These are phyloP conservation scores for Nemapogon koenigi DNA, from an alignment of 2,888 invertebrate species.

Conservation along the genomic window DNA sequence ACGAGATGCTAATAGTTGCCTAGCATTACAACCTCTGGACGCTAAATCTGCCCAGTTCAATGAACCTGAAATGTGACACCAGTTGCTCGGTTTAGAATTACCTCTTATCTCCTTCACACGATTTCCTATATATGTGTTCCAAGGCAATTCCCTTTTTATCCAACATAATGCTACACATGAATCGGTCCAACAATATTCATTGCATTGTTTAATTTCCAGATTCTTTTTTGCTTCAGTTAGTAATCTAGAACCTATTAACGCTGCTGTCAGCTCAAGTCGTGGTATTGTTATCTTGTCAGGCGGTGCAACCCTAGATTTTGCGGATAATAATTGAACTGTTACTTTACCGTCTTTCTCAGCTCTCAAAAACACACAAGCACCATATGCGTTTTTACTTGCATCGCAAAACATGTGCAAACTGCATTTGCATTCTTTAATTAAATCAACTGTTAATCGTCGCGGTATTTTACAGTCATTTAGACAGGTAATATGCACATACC, in stretches of 20 bases:
- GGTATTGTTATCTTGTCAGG: conserved; percentile 7
- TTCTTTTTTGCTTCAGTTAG: neutral
- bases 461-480: conserved; percentile 2
- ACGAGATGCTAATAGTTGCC: neutral
- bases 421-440: neutral
- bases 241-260: conserved; percentile 5
- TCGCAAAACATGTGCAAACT: conserved; percentile 5
- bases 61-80: conserved; percentile 9
- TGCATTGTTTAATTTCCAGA: neutral
- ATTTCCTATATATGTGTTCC: conserved; percentile 9
- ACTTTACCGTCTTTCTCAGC: neutral
- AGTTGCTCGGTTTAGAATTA: neutral
- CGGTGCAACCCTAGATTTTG: conserved; percentile 6
- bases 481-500: neutral
- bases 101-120: conserved; percentile 9
- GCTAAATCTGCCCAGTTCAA: conserved; percentile 9
- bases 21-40: conserved; percentile 8
- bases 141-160: conserved; percentile 5
- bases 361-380: conserved; percentile 8
- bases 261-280: conserved; percentile 9
- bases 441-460: neutral
- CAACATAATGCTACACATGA: conserved; percentile 1
- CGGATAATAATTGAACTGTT: conserved; percentile 4
- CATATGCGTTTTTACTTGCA: conserved; percentile 4
- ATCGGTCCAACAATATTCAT: conserved; percentile 6